Percentiles rank a stretch among this genome's conserved stretches.
Conservation (phyloP, 2,888 invertebrate species). For the Euproctis similis region DNA sequence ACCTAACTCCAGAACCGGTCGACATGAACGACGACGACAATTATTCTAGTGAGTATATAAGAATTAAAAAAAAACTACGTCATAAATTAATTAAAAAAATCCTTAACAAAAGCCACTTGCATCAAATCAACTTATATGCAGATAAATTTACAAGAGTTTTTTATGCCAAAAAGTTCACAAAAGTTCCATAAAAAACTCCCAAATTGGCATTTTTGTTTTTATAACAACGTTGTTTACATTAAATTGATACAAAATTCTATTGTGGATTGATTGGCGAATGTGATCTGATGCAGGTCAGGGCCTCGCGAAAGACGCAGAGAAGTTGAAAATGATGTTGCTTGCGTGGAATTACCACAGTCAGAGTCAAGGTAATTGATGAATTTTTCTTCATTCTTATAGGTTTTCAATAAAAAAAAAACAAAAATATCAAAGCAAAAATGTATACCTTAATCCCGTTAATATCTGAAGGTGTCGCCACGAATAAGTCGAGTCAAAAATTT, state of each 20-base stretch:
- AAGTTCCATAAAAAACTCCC: conserved; percentile 40
- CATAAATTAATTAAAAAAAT: conserved; percentile 1
- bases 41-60: conserved; percentile 77
- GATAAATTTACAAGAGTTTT: conserved; percentile 15
- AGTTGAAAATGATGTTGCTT: conserved; percentile 90
- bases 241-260: conserved; percentile 42
- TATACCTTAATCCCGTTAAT: no score
- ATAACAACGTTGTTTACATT: conserved; percentile 22
- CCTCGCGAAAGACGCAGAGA: conserved; percentile 88
- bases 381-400: conserved; percentile 23
- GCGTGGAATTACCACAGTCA: conserved; percentile 93
- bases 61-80: conserved; percentile 3
- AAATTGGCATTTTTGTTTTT: conserved; percentile 50
- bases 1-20: conserved; percentile 80
- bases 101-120: conserved; percentile 54
- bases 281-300: conserved; percentile 75
- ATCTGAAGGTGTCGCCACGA: no score
- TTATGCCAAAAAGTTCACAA: conserved; percentile 7
- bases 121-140: conserved; percentile 72
- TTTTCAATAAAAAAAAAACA: no score
- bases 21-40: conserved; percentile 83
- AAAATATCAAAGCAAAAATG: no score
- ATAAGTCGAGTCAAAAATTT: no score
- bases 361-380: conserved; percentile 78
- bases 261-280: conserved; percentile 64